A percentile compares a stretch with the other conserved stretches of the same genome.
Conservation (phyloP, 2,888 invertebrate genomes). For the Orthosia gracilis region DNA sequence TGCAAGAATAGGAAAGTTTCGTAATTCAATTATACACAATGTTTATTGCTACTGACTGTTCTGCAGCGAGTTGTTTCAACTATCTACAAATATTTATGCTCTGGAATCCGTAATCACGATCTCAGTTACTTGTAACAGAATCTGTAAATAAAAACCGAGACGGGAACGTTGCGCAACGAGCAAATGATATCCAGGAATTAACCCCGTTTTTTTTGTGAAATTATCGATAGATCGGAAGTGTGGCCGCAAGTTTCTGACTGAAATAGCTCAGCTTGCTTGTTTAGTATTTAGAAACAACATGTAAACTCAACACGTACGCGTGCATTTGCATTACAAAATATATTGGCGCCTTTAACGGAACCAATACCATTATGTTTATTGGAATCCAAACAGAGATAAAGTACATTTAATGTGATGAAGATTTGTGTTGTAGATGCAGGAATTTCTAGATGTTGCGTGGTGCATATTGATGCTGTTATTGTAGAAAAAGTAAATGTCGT, state of each 20-base stretch:
- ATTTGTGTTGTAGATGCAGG: slow-evolving; percentile 26
- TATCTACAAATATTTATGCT: slow-evolving; percentile 71
- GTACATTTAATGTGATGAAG: slow-evolving; percentile 37
- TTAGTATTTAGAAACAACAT: slow-evolving; percentile 73
- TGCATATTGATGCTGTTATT: slow-evolving; percentile 8
- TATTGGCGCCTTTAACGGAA: slow-evolving; percentile 65
- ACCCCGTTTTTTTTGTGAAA: slow-evolving; percentile 86
- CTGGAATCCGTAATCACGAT: slow-evolving; percentile 70
- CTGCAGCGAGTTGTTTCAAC: slow-evolving; percentile 50
- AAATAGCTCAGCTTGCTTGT: slow-evolving; percentile 76
- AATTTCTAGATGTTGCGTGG: slow-evolving; percentile 15
- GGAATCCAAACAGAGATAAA: slow-evolving; percentile 64
- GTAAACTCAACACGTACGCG: slow-evolving; percentile 70
- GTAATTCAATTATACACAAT: slow-evolving; percentile 27
- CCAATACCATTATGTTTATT: slow-evolving; percentile 60
- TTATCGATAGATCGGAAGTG: slow-evolving; percentile 82
- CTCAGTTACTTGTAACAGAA: slow-evolving; percentile 74
- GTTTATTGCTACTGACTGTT: slow-evolving; percentile 52
- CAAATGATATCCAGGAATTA: slow-evolving; percentile 84
- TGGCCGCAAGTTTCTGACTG: slow-evolving; percentile 68
- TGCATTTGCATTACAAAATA: slow-evolving; percentile 70
- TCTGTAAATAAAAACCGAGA: slow-evolving; percentile 70
- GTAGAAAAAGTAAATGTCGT: background rate
- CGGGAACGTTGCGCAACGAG: slow-evolving; percentile 61
- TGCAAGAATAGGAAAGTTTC: slow-evolving; percentile 17